Base-by-base conservation (phyloP, 2,888 invertebrate species). In the Torymus tubicola region DNA sequence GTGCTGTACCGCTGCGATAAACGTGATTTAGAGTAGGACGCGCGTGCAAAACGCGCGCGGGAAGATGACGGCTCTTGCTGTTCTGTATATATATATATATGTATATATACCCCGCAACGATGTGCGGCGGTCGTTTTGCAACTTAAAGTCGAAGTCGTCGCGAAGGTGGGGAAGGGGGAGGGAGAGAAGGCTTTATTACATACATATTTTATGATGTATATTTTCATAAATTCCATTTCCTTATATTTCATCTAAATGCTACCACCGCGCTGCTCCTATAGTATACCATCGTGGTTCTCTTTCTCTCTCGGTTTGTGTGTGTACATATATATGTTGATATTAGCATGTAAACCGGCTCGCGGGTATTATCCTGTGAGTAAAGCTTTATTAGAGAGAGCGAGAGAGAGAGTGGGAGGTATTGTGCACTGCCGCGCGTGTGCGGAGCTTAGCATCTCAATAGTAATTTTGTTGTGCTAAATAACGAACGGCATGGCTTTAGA, bases 11-110 rank as follows among this genome's bases (percentile, higher is more conserved):
- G 31, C 82, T 85, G 86, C 86, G 87, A 88, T 89, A 88, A 89
- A 88, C 87, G 88, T 88, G 88, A 89, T 89, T 89, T 89, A 87
- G 86, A 85, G 86, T 86, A 86, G 84, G 85, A 86, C 83, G 74
- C 76, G 84, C 16, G 67, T 81, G 55, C 81, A 83, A 84, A 82
- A 81, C 70, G 75, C 69, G 65, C 61, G 14, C 50, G 53, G 55
- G 52, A 42, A 42, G 31, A 31, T 42, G 24, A 18, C 31, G 52
- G 18, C 67, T 16, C 21, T 2, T 21, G 13, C 16, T 70, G 16
- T 31, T 69, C 31, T n/a, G 57, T 57, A 57, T 57, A n/a, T 57
- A 57, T 14, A n/a, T 57, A 57, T 57, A 57, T n/a, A 14, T n/a
- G n/a, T n/a, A 57, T n/a, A 57, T 3, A 57, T n/a, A 5, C 10